These are phyloP conservation scores for Zophobas morio DNA, from an alignment of 1,140 invertebrate species.

Conservation along the genomic window DNA sequence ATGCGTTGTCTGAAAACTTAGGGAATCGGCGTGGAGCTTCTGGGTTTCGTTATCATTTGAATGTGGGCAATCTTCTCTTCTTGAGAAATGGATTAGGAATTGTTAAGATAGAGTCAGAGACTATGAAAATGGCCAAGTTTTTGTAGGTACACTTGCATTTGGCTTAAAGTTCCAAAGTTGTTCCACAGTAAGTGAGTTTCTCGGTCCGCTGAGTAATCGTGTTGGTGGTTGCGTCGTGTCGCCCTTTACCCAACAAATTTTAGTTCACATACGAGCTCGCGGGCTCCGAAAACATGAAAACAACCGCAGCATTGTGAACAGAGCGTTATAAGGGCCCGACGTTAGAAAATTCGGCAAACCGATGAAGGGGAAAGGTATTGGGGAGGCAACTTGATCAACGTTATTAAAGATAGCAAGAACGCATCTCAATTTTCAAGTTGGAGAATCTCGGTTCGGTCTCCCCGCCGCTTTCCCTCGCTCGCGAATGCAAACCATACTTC, in stretches of 20 bases:
- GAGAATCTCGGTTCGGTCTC: conserved; percentile 4
- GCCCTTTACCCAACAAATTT: conserved; percentile 46
- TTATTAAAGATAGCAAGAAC: conserved; percentile 40
- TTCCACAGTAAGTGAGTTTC: conserved; percentile 45
- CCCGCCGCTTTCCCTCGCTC: neutral
- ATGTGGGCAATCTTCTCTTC: neutral
- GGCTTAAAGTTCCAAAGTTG: conserved; percentile 41
- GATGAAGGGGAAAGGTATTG: conserved; percentile 36
- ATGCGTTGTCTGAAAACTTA: neutral
- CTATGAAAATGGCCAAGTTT: conserved; percentile 46
- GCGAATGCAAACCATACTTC: conserved; percentile 32
- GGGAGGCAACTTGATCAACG: conserved; percentile 34
- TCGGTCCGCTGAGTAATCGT: conserved; percentile 45
- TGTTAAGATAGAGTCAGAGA: conserved; percentile 29
- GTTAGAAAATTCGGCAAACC: conserved; percentile 34
- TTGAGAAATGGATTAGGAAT: conserved; percentile 4
- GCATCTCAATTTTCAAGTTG: conserved; percentile 38
- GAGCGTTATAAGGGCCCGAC: conserved; percentile 30
- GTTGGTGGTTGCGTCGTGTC: conserved; percentile 45
- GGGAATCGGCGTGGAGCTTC: neutral
- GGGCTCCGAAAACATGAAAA: conserved; percentile 40
- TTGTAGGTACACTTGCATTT: conserved; percentile 45
- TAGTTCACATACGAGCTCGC: conserved; percentile 42
- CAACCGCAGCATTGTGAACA: conserved; percentile 42
- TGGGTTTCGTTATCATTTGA: conserved; percentile 10